Conservation (phyloP, 2,888 invertebrate genomes). For the Tinea pellionella region DNA sequence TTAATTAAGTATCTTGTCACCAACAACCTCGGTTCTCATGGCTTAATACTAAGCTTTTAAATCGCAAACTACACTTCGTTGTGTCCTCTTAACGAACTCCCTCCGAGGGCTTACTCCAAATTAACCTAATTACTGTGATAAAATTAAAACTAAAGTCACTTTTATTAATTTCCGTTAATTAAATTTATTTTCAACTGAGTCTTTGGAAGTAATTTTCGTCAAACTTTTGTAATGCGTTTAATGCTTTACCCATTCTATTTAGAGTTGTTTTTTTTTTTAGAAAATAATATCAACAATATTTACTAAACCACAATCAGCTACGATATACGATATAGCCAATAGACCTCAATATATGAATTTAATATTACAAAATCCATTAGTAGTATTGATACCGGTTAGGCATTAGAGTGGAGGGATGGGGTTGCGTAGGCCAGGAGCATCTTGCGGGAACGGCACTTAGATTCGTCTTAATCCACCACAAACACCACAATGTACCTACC, state of each 20-base stretch:
- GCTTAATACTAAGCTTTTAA: slow-evolving; percentile 54
- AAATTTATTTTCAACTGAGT: not conserved
- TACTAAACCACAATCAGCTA: not conserved
- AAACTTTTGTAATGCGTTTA: not conserved
- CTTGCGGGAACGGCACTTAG: slow-evolving; percentile 29
- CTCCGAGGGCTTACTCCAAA: slow-evolving; percentile 36
- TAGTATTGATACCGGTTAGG: slow-evolving; percentile 21
- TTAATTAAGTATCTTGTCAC: slow-evolving; percentile 58
- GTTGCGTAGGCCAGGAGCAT: slow-evolving; percentile 21
- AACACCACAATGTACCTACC: slow-evolving; percentile 24
- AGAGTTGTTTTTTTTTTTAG: not conserved
- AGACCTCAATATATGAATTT: not conserved
- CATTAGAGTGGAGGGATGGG: slow-evolving; percentile 18
- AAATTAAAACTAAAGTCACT: slow-evolving; percentile 14
- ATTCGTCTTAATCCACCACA: slow-evolving; percentile 34
- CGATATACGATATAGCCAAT: not conserved
- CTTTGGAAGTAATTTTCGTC: not conserved
- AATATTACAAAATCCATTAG: slow-evolving; percentile 15
- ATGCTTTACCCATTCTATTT: not conserved
- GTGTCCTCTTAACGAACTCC: slow-evolving; percentile 44
- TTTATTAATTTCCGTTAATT: slow-evolving; percentile 11
- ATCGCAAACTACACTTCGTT: slow-evolving; percentile 48
- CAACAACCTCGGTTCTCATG: slow-evolving; percentile 35
- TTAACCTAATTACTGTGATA: slow-evolving; percentile 36
- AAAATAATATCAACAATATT: not conserved